Evolutionary conservation across 2,113 vertebrate species (phyloP), one percentile per base, ranked within the genome.

Genomic region (Lathamus discolor): DNA sequence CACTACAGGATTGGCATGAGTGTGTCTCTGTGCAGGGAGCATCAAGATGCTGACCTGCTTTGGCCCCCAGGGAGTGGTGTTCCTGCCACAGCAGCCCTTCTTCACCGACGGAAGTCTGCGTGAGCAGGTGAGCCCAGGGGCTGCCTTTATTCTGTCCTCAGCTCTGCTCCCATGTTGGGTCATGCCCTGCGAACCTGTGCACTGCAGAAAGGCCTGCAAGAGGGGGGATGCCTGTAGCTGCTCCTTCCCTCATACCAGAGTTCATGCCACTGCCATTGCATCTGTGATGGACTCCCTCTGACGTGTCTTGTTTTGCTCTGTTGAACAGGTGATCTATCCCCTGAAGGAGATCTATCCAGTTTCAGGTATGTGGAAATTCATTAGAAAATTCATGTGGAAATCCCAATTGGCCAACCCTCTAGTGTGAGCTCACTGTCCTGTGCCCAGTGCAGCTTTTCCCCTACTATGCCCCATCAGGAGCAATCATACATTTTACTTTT

Each of bases 101-200:
- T 98, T 99, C 95, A 99, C 99, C 0, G 99, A 99, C 0, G 99
- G 99, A 78, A 99, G 98, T 13, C 97, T 99, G 43, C 98, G 99
- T 4, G 99, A 99, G 84, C 99, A 99, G 99, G 99, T 99, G 70
- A 97, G 97, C 90, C 13, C 35, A 31, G 70, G 41, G 20, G 5
- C 62, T 63, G 46, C n/a, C 39, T 75, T 35, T 82, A 1, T 62
- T 72, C 51, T 63, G 90, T 17, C 44, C 48, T 33, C 55, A 78
- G 82, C 46, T 69, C 16, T 87, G 51, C 70, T 67, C 63, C 59
- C 44, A 39, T 24, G 37, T 67, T 13, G 22, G n/a, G 25, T 37
- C 11, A 1, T 63, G 77, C 41, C 18, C 31, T 69, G 29, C 1
- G 0, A n/a, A 70, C 37, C 29, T 3, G 0, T n/a, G 31, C n/a